phyloP scores from a whole-genome alignment of 2,888 invertebrate species.

The Physocephala rufipes region DNA sequence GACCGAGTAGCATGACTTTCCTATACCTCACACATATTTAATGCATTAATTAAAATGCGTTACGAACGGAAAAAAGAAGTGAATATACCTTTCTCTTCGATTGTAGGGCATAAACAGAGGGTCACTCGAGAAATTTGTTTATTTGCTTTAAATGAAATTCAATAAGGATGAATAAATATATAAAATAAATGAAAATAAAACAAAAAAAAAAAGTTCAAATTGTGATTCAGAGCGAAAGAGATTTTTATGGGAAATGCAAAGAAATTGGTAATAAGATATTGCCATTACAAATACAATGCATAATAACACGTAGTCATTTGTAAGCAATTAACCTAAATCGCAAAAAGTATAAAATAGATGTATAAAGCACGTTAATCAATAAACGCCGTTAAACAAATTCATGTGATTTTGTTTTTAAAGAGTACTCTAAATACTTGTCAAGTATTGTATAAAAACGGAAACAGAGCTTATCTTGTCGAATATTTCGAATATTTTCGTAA shows the following conservation, averaged over 20 bases:
- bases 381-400: neutral
- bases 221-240: constrained; percentile 6
- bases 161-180: constrained; percentile 6
- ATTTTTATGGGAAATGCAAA: neutral
- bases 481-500: too few relatives aligned
- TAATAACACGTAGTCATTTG: neutral
- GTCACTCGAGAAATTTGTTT: neutral
- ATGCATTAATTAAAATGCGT: too few relatives aligned
- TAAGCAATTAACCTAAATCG: constrained; percentile 2
- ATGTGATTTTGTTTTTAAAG: neutral
- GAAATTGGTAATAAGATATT: neutral
- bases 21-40: too few relatives aligned
- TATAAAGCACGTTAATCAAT: neutral
- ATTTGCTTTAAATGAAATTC: neutral
- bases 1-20: too few relatives aligned
- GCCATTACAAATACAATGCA: neutral
- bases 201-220: neutral
- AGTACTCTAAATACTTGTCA: too few relatives aligned
- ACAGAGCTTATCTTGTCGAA: too few relatives aligned
- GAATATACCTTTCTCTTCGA: too few relatives aligned
- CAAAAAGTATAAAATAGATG: neutral
- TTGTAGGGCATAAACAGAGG: too few relatives aligned
- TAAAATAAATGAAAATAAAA: constrained; percentile 6
- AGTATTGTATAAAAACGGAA: too few relatives aligned
- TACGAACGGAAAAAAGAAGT: too few relatives aligned